Base-by-base conservation (phyloP, 2,113 vertebrate species). In the Bujurquina vittata region DNA sequence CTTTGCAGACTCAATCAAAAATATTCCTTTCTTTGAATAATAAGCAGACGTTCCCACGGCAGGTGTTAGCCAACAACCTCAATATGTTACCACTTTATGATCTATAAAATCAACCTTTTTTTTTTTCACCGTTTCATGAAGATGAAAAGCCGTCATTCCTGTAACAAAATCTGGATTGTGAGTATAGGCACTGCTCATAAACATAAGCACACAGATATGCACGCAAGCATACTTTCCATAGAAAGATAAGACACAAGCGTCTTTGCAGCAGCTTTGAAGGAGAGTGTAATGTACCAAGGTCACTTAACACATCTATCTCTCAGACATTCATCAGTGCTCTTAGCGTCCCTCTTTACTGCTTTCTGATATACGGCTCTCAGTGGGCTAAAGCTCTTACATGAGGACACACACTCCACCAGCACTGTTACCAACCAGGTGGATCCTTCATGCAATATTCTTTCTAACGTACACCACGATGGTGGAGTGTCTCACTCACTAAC, bases 231-330 rank as follows among this genome's bases (percentile, higher is more conserved):
- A 77, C 46, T 81, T 76, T 55, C 20, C 17, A 33, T 85, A 18
- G 23, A 40, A 15, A 63, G 81, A 80, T 75, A 79, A 80, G 87
- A 87, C 80, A 90, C 83, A 81, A 79, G 91, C 88, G 87, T 93
- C 89, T 91, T 88, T 90, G 77, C 84, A 75, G 49, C 22, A 15
- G 67, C 85, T 91, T 86, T 94, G 89, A 91, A 94, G 91, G 92
- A 91, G 93, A 92, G 85, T 84, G 85, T 91, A 90, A 93, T 93
- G 85, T 87, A 90, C 91, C 93, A 94, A 94, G 93, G 93, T 94
- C 93, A 94, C 91, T 94, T 93, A 92, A 94, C 92, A 92, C 92
- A 93, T 94, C 89, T 85, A 91, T 94, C 89, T 89, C 90, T 76
- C 89, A 90, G 85, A 93, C 87, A 90, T 92, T 93, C 91, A 92